phyloP scores from a whole-genome alignment of 2,888 invertebrate species.

The Zygothrica quintamaculata region DNA sequence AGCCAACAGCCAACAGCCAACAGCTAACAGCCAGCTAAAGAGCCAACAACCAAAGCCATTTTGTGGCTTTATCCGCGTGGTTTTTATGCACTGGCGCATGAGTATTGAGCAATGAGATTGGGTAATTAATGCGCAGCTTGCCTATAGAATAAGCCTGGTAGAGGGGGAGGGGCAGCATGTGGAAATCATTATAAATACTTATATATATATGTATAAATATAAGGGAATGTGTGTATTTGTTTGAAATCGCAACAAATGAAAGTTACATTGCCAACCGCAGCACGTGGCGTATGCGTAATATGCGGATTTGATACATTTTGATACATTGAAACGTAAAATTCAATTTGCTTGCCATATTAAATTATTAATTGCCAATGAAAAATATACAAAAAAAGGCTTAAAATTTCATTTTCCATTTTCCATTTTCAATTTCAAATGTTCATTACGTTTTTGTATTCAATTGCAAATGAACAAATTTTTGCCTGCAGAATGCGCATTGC shows the following conservation, averaged over 20 bases:
- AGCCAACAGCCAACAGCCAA: slow-evolving; percentile 17
- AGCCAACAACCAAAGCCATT: slow-evolving; percentile 46
- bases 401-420: slow-evolving; percentile 54
- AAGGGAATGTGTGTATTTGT: too few species aligned
- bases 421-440: slow-evolving; percentile 3
- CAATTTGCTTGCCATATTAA: slow-evolving; percentile 63
- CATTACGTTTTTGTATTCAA: slow-evolving; percentile 5
- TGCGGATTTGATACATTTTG: slow-evolving; percentile 34
- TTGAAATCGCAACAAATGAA: slow-evolving; percentile 34
- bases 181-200: too few species aligned
- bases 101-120: slow-evolving; percentile 47
- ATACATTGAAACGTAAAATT: slow-evolving; percentile 53
- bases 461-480: slow-evolving; percentile 46
- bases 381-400: too few species aligned
- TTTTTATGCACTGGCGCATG: slow-evolving; percentile 58
- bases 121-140: slow-evolving; percentile 61
- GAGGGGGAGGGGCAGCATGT: background rate
- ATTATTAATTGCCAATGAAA: slow-evolving; percentile 65
- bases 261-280: slow-evolving; percentile 24
- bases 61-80: slow-evolving; percentile 50
- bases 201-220: too few species aligned
- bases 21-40: slow-evolving; percentile 4
- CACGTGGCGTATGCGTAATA: slow-evolving; percentile 67
- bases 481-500: slow-evolving; percentile 15
- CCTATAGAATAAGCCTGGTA: too few species aligned